Base-by-base conservation (phyloP, 2,113 vertebrate genomes). In the Australoheros scitulus region DNA sequence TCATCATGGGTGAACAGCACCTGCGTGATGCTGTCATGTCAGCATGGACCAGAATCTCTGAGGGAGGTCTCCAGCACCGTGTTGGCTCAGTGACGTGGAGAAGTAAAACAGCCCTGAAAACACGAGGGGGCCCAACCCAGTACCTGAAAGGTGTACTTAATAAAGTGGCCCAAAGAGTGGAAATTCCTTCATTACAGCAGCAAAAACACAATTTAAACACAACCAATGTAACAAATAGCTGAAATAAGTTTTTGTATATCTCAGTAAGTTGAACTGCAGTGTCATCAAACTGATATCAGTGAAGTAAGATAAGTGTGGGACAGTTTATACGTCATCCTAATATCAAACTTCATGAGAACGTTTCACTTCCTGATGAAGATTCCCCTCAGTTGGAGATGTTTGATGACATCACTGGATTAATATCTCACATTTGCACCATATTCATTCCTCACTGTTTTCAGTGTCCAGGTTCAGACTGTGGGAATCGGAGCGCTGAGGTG, bases 31-130 rank as follows among this genome's bases (percentile, higher is more conserved):
- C 3, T 20, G 43, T 70, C 43, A 29, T 1, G 1, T 20, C 41
- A 70, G 20, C 24, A 50, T 0, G 3, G 64, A 24, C 5, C 22
- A 13, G 10, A 11, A 43, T 1, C 15, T 0, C 15, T 0, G 64
- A 70, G 64, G 24, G 7, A 0, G 0, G 24, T 17, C 50, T 4
- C n/a, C 64, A 68, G 64, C 15, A 47, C 15, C 41, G 26, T 9
- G 41, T 29, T 1, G 0, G 11, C 0, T 18, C 65, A 20, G 43
- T 6, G 65, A 5, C 22, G 29, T 4, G 41, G 20, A 20, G 43
- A 57, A 22, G 5, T 57, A 22, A 57, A 11, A 20, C 6, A 52
- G 52, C 3, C n/a, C 52, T 22, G 55, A 22, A 22, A n/a, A 18
- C 6, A 18, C 47, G 6, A 29, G 14, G 1, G 58, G 9, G 32